Base-by-base conservation (phyloP, 2,888 invertebrate genomes). In the Xestia ashworthii region DNA sequence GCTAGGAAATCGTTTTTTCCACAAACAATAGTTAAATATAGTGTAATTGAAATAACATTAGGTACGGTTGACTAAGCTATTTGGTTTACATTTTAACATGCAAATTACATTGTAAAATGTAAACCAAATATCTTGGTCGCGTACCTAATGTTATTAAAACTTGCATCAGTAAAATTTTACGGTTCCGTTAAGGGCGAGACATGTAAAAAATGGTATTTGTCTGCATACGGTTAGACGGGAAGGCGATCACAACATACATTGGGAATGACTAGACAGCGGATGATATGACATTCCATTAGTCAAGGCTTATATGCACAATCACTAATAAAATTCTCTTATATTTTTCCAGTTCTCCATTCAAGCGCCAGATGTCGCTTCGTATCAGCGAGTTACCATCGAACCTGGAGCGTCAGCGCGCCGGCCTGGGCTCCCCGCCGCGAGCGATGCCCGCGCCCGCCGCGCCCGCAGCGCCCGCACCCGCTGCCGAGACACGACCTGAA, bases 381-480 rank as follows among this genome's bases (percentile, higher is more conserved):
- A 98, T 99, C 90, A 99, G 98, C 94, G 99, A 99, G 97, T 97
- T 99, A 94, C 99, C 99, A 79, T 99, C 99, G 91, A 99, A 99
- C 93, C 96, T 99, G 90, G 99, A 99, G 96, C 98, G 99, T 70
- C 97, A 87, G 97, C 98, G 89, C 96, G 97, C 94, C 97, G 98
- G 95, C 3, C 91, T 98, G 97, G 97, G 98, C 98, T 96, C 98
- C 97, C 97, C 98, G 97, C 94, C 97, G 98, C 90, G 98, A 97
- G 87, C 98, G 97, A 93, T 98, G 97, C 94, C 81, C 64, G 79
- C 86, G 96, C 95, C 84, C 97, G 94, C 83, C 64, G 32, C n/a
- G n/a, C n/a, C n/a, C n/a, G n/a, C n/a, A n/a, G 82, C 84, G 97
- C 94, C 83, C 96, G 97, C 93, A 66, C 89, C 91, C 74, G 48